phyloP scores from a whole-genome alignment of 2,113 vertebrate genomes.

The Sigmodon hispidus region DNA sequence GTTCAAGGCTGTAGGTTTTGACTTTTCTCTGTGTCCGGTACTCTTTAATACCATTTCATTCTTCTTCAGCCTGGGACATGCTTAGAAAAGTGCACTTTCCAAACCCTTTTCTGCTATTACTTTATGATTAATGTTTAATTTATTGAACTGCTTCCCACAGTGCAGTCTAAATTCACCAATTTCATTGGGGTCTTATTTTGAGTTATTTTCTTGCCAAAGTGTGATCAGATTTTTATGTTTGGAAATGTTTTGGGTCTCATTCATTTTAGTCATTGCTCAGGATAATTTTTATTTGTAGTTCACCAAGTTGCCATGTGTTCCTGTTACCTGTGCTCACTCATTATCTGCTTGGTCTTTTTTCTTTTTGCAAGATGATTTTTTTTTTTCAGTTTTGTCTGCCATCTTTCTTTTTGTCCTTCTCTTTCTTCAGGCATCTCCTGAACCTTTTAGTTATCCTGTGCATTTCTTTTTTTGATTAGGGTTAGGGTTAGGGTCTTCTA shows the following conservation, averaged over 20 bases:
- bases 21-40: neutral
- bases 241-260: neutral
- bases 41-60: neutral
- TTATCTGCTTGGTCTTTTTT: neutral
- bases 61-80: neutral
- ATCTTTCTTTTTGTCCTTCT: neutral
- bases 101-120: neutral
- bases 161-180: neutral
- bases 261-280: neutral
- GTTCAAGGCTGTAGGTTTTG: neutral
- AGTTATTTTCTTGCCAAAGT: neutral
- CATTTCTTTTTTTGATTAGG: neutral
- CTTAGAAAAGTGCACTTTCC: neutral
- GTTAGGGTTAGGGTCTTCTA: too few relatives aligned
- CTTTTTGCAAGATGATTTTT: neutral
- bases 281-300: neutral
- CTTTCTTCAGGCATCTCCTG: neutral
- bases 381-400: conserved; percentile 19
- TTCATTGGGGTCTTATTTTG: neutral
- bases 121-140: conserved; percentile 30
- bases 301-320: neutral
- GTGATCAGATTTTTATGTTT: neutral
- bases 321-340: neutral
- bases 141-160: neutral
- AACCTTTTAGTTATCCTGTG: neutral